Conservation (phyloP, 92 coral and sea anemone genomes). For the Metridium senile region DNA sequence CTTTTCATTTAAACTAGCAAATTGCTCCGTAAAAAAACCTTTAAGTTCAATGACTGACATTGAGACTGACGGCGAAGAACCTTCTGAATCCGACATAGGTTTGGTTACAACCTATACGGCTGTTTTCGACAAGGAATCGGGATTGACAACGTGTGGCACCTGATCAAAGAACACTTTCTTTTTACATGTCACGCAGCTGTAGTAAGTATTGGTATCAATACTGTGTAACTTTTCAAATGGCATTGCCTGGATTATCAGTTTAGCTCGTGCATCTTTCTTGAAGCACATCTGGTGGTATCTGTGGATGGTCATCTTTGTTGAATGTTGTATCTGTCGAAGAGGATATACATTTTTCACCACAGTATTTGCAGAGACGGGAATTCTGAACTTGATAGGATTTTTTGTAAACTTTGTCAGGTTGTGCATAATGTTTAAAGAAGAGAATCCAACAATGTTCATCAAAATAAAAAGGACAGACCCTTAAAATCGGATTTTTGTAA, state of each 20-base stretch:
- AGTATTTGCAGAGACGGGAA: slow-evolving; percentile 51
- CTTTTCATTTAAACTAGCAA: background rate
- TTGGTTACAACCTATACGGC: too few species aligned
- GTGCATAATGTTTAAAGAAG: too few species aligned
- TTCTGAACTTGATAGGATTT: slow-evolving; percentile 42
- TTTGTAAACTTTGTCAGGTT: slow-evolving; percentile 35
- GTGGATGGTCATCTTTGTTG: slow-evolving; percentile 18
- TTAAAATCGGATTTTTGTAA: too few species aligned
- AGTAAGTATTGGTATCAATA: slow-evolving; percentile 25
- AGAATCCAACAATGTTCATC: too few species aligned
- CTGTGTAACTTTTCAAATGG: slow-evolving; percentile 24
- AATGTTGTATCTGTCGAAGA: slow-evolving; percentile 30
- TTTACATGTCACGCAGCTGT: slow-evolving; percentile 42
- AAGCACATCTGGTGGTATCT: background rate
- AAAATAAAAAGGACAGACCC: too few species aligned
- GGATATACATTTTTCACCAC: slow-evolving; percentile 51
- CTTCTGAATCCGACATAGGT: too few species aligned
- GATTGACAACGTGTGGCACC: slow-evolving; percentile 35
- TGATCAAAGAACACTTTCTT: slow-evolving; percentile 44
- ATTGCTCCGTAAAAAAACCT: too few species aligned
- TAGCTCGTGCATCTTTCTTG: slow-evolving; percentile 23
- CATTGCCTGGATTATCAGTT: slow-evolving; percentile 11
- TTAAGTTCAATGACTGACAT: too few species aligned
- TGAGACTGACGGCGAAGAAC: too few species aligned
- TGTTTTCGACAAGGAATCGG: slow-evolving; percentile 31